Percentiles rank a stretch among this genome's conserved stretches.
phyloP scores from a whole-genome alignment of 2,888 invertebrate genomes.

The Phragmatobia fuliginosa region DNA sequence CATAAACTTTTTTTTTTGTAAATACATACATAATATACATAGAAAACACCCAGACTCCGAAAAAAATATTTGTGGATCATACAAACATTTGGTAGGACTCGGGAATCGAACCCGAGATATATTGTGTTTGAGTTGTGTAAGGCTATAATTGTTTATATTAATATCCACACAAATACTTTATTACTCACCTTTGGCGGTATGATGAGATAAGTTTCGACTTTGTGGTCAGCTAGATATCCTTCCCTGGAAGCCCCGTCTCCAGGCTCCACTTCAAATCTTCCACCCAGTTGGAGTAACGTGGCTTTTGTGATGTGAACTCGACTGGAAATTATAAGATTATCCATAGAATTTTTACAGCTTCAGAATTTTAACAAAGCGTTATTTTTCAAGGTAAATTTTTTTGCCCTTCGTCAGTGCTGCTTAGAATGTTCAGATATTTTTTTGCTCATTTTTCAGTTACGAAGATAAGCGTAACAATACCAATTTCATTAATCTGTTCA shows the following conservation, averaged over 20 bases:
- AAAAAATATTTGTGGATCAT: too few species aligned
- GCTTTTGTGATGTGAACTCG: slow-evolving; percentile 96
- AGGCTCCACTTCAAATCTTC: slow-evolving; percentile 94
- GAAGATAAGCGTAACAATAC: neutral
- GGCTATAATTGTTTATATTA: too few species aligned
- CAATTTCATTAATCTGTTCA: neutral
- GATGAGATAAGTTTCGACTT: slow-evolving; percentile 95
- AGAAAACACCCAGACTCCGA: too few species aligned
- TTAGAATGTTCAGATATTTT: neutral
- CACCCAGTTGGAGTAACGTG: slow-evolving; percentile 92
- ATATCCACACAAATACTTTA: neutral
- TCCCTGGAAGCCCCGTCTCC: slow-evolving; percentile 94
- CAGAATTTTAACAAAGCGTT: neutral
- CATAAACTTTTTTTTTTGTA: too few species aligned
- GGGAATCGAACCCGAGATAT: too few species aligned
- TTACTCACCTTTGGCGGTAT: slow-evolving; percentile 91
- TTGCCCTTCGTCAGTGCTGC: neutral
- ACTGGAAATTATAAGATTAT: slow-evolving; percentile 75
- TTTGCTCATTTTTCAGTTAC: neutral
- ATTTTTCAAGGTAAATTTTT: neutral
- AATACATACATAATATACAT: too few species aligned
- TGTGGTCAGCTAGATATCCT: slow-evolving; percentile 94
- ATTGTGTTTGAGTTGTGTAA: too few species aligned
- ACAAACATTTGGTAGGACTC: too few species aligned
- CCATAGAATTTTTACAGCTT: neutral